These are phyloP conservation scores for Brachionus paranguensis DNA, from an alignment of 1,140 invertebrate genomes.

Conservation along the genomic window DNA sequence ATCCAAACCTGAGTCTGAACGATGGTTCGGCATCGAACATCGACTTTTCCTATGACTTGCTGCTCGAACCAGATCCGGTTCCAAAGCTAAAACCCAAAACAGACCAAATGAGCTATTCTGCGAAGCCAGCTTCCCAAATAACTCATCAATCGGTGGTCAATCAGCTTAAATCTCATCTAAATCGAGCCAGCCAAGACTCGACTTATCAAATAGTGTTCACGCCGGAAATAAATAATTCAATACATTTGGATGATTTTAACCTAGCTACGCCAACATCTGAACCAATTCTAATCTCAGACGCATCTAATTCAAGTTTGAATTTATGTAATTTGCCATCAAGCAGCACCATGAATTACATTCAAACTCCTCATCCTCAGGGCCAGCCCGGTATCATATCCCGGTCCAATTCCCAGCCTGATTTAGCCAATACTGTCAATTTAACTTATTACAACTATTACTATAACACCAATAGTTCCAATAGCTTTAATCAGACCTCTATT, in stretches of 20 bases:
- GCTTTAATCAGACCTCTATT: not conserved
- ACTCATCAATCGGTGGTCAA: not conserved
- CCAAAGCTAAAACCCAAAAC: not conserved
- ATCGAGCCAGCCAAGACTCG: not conserved
- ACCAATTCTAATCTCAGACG: not conserved
- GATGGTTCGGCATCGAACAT: not conserved
- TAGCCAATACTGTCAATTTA: not conserved
- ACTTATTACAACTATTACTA: conserved; percentile 27
- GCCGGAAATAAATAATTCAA: not conserved
- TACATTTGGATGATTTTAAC: not conserved
- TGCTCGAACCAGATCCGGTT: conserved; percentile 30
- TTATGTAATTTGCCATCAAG: not conserved
- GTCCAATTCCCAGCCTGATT: conserved; percentile 29
- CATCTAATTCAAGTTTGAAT: conserved; percentile 20
- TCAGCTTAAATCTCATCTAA: conserved; percentile 27
- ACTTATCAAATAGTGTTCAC: not conserved
- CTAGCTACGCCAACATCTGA: conserved; percentile 9
- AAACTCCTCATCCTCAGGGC: not conserved
- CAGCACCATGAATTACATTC: conserved; percentile 13
- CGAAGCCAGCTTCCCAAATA: not conserved
- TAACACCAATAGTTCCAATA: not conserved
- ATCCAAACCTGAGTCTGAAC: not conserved
- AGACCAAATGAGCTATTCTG: not conserved
- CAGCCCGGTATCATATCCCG: not conserved
- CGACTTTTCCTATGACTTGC: not conserved